These are phyloP conservation scores for Cryptoleucopteryx plumbea DNA, from an alignment of 2,113 vertebrate species.

Conservation along the genomic window DNA sequence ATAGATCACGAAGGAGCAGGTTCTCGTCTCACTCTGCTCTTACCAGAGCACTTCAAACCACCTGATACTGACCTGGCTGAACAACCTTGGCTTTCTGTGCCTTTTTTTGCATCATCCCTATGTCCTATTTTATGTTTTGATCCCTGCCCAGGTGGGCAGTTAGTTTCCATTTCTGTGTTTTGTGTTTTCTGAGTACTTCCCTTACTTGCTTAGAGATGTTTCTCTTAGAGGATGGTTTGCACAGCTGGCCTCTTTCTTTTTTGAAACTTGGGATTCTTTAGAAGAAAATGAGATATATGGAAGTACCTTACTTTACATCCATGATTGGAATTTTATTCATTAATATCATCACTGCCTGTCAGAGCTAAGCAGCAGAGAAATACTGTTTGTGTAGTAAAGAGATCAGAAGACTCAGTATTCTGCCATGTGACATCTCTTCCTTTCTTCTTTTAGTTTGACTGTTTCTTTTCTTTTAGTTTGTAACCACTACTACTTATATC, in stretches of 20 bases:
- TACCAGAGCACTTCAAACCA: neutral
- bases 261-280: neutral
- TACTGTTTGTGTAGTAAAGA: neutral
- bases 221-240: neutral
- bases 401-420: neutral
- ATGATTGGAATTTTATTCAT: neutral
- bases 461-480: neutral
- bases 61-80: neutral
- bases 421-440: neutral
- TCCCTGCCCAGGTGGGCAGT: neutral
- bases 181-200: neutral
- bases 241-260: neutral
- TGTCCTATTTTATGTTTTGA: neutral
- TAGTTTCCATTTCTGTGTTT: neutral
- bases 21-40: neutral
- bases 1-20: neutral
- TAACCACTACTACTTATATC: neutral
- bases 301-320: neutral
- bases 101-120: neutral
- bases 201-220: neutral
- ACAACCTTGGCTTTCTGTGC: neutral
- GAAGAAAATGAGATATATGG: neutral
- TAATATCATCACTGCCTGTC: neutral
- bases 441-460: neutral
- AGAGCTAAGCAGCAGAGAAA: neutral